phyloP scores from a whole-genome alignment of 2,113 vertebrate species.

The Okapia johnstoni region DNA sequence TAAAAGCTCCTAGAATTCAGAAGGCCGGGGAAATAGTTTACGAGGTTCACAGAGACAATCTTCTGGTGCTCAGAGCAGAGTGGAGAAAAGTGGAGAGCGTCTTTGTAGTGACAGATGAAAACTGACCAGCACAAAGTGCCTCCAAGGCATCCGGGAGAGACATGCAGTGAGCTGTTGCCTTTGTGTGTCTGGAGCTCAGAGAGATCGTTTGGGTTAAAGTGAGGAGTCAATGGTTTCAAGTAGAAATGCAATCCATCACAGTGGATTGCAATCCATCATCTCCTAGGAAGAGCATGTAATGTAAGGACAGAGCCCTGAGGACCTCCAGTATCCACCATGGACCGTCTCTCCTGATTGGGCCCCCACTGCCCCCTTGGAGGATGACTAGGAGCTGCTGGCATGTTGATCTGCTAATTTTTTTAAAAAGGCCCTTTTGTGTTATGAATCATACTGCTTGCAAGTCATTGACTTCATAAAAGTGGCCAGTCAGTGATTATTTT shows the following conservation, averaged over 20 bases:
- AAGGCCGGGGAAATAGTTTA: neutral
- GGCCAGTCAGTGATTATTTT: conserved; percentile 45
- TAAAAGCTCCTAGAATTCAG: neutral
- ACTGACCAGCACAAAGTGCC: neutral
- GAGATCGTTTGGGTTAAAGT: neutral
- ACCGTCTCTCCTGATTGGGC: neutral
- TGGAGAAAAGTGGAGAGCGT: neutral
- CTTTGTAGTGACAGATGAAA: neutral
- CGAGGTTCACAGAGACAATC: neutral
- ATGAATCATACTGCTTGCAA: conserved; percentile 53
- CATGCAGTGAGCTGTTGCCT: neutral
- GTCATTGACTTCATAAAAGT: conserved; percentile 43
- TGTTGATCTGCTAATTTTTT: conserved; percentile 16
- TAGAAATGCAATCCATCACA: neutral
- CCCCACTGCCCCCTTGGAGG: neutral
- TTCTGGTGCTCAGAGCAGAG: neutral
- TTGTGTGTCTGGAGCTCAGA: neutral
- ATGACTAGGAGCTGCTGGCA: conserved; percentile 40
- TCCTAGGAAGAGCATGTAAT: neutral
- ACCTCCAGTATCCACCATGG: neutral
- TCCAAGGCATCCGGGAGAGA: neutral
- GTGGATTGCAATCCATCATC: too few relatives aligned
- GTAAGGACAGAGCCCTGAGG: neutral
- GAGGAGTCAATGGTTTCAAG: neutral
- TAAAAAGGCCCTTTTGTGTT: conserved; percentile 58